Base-by-base conservation (phyloP, 2,888 invertebrate genomes). In the Eubasilissa splendida region DNA sequence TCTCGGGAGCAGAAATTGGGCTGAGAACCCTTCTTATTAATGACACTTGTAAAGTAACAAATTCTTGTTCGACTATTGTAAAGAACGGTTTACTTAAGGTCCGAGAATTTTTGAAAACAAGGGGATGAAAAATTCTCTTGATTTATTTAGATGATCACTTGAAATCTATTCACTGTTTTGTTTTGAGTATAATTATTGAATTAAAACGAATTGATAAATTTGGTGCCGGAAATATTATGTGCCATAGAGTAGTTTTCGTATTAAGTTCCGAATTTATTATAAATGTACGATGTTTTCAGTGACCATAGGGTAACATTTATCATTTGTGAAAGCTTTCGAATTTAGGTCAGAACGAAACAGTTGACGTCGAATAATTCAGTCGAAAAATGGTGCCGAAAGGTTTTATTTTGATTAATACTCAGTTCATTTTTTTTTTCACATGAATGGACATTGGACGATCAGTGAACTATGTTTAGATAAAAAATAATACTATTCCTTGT, bases 11-110 rank as follows among this genome's bases (percentile, higher is more conserved):
- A 4, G 70, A 54, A 70, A 70, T 70, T 70, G 54, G 70, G 70
- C 11, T 22, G 54, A 70, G 54, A 31, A n/a, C 54, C 54, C 70
- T 54, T 12, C 54, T 70, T 70, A 70, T 70, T 70, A 70, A 70
- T 70, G 70, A 31, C 53, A 70, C 70, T 70, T 70, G 22, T 53
- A 12, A 70, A 70, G 70, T 70, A 53, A 70, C 70, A 70, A 70
- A 70, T 70, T 70, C 70, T 70, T 70, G 70, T 70, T 70, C 53
- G 53, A 54, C 54, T 70, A 53, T 54, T 70, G 70, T 70, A 70
- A 70, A 54, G 70, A 31, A 70, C 54, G 70, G 53, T 70, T 70
- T 70, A 70, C 70, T 70, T 33, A 70, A 70, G 70, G 33, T 14
- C 52, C 70, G 54, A 31, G 70, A 70, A 22, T 70, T 70, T 70